Evolutionary conservation across 2,113 vertebrate genomes (phyloP).

Genomic region (Ammospiza nelsoni): DNA sequence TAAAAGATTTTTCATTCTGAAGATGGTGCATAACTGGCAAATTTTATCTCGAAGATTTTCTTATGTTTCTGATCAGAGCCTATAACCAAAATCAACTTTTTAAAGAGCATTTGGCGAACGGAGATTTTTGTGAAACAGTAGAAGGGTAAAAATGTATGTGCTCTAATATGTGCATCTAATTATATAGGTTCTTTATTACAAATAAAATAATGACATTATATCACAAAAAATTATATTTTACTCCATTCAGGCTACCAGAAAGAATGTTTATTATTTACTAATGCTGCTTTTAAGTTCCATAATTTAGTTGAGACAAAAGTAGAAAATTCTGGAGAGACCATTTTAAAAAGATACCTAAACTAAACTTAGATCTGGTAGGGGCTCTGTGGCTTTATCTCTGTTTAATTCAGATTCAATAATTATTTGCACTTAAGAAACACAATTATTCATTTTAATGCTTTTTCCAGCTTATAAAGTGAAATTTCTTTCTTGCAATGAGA

Average conservation of each 20-base stretch:
- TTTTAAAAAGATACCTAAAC: neutral
- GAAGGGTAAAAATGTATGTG: neutral
- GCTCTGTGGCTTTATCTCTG: neutral
- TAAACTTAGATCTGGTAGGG: neutral
- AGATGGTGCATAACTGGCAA: neutral
- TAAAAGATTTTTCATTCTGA: neutral
- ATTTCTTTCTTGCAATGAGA: neutral
- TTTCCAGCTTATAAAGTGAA: neutral
- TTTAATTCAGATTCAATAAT: neutral
- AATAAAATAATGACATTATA: neutral
- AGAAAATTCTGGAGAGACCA: neutral
- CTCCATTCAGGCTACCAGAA: neutral
- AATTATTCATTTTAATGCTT: neutral
- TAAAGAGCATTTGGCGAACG: neutral
- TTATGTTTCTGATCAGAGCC: neutral
- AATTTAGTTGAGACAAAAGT: neutral
- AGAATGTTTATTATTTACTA: neutral
- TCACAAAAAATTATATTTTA: neutral
- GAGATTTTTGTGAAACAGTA: neutral
- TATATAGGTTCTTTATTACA: neutral
- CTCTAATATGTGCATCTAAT: neutral
- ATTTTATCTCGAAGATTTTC: neutral
- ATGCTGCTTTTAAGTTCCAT: neutral
- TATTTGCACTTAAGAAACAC: neutral
- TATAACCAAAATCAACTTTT: neutral